Percentiles rank a stretch among this genome's conserved stretches.
phyloP scores from a whole-genome alignment of 2,113 vertebrate species.

The Nothobranchius kuhntae region DNA sequence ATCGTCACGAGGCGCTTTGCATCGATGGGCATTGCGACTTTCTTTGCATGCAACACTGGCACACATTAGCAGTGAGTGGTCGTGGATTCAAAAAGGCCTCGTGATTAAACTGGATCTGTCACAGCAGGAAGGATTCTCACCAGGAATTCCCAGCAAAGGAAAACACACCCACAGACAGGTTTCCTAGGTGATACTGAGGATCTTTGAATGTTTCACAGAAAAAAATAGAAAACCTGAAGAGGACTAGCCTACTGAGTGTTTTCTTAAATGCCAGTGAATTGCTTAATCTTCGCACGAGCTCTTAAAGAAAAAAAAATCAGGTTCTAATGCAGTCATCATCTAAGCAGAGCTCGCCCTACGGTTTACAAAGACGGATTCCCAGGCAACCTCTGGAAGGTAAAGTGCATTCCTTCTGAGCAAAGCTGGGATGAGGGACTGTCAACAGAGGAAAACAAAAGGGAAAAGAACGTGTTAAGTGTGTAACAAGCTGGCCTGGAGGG shows the following conservation, averaged over 20 bases:
- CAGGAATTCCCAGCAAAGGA: constrained; percentile 33
- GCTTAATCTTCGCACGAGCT: constrained; percentile 52
- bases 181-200: constrained; percentile 21
- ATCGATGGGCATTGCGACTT: constrained; percentile 30
- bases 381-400: constrained; percentile 64
- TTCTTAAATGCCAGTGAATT: constrained; percentile 48
- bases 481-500: constrained; percentile 79
- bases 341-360: constrained; percentile 57
- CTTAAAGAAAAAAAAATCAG: constrained; percentile 65
- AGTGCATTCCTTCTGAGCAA: constrained; percentile 62
- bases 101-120: constrained; percentile 38
- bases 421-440: constrained; percentile 73
- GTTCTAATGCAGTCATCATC: constrained; percentile 52
- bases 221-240: not conserved
- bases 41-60: constrained; percentile 37
- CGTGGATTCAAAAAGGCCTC: constrained; percentile 5
- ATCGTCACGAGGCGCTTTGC: constrained; percentile 26
- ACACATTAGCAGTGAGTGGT: constrained; percentile 46
- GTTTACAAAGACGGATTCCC: constrained; percentile 69
- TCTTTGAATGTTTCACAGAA: constrained; percentile 29
- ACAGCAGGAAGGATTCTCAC: constrained; percentile 40
- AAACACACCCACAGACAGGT: constrained; percentile 17
- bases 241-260: constrained; percentile 13
- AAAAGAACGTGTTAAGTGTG: constrained; percentile 80
- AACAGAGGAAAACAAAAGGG: constrained; percentile 70